Evolutionary conservation across 2,888 invertebrate genomes (phyloP), one percentile per base, ranked within the genome.

Genomic region (Endotricha flammealis): DNA sequence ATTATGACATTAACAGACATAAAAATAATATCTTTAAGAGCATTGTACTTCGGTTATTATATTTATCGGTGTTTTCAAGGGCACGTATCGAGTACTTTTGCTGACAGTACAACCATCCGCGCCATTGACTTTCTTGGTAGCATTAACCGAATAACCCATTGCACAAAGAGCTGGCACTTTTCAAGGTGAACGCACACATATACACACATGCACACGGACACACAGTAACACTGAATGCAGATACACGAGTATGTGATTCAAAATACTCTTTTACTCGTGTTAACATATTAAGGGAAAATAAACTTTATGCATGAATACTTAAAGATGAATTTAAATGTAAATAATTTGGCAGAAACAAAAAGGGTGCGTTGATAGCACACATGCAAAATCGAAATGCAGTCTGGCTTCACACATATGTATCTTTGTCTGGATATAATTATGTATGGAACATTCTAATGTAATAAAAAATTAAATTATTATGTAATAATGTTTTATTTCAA

Each of bases 101-200:
- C 75, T 61, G 68, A 70, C 81, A 51, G 53, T 85, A 74, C 73
- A 38, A 63, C 71, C 76, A 74, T 79, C 74, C 78, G 70, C 83
- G 83, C 83, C 85, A 85, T 86, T 85, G 85, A 85, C 83, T 86
- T 72, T 73, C 74, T 77, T 71, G 82, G 71, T 81, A 87, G 82
- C 86, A 86, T 86, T 87, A 87, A 85, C 87, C 87, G 87, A 87
- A 86, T 87, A 85, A 87, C 87, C 87, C 80, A 87, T 82, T 86
- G 83, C 83, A 86, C 86, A 87, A 87, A 87, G 86, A 81, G 78
- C 78, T 75, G 72, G 68, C 77, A 63, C 69, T 77, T 81, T 83
- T 85, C 87, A 87, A 87, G 87, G 87, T 87, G 85, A 87, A 86
- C 78, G 1, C 81, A 80, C 79, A 86, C 85, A 69, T 33, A 0